Conservation (phyloP, 2,113 vertebrate species). For the Brachypteracias leptosomus region DNA sequence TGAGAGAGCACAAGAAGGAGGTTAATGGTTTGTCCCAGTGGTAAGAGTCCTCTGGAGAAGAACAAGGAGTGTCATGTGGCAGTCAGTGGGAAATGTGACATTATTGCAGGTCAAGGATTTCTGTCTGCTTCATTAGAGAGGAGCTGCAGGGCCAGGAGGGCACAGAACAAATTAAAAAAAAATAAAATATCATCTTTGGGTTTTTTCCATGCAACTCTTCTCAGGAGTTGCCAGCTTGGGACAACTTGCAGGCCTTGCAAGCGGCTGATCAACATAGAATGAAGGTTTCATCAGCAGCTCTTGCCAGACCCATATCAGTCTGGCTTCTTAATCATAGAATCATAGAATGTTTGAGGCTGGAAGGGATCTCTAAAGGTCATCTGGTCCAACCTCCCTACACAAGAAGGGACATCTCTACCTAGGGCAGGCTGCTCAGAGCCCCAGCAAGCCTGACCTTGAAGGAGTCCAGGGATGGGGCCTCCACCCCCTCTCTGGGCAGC, state of each 20-base stretch:
- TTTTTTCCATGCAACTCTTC: not conserved
- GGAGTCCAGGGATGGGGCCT: too few relatives aligned
- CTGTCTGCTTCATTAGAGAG: not conserved
- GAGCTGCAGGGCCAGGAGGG: not conserved
- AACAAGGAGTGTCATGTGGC: not conserved
- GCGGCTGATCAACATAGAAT: not conserved
- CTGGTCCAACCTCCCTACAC: too few relatives aligned
- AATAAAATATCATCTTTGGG: not conserved
- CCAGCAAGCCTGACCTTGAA: too few relatives aligned
- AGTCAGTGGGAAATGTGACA: not conserved
- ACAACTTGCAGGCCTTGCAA: not conserved
- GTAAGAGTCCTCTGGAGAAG: not conserved
- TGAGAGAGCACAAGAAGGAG: not conserved
- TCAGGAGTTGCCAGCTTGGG: not conserved
- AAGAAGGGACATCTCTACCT: too few relatives aligned
- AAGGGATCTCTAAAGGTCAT: too few relatives aligned
- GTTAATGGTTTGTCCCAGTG: not conserved
- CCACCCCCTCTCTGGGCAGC: too few relatives aligned
- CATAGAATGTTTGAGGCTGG: too few relatives aligned
- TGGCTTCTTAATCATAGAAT: too few relatives aligned
- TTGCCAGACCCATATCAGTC: not conserved
- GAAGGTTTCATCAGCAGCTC: not conserved
- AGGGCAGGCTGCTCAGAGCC: too few relatives aligned
- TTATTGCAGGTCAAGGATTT: not conserved
- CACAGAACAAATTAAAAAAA: not conserved